Evolutionary conservation across 2,888 invertebrate species (phyloP), one percentile per base, ranked within the genome.

Genomic region (Ametastegia equiseti): DNA sequence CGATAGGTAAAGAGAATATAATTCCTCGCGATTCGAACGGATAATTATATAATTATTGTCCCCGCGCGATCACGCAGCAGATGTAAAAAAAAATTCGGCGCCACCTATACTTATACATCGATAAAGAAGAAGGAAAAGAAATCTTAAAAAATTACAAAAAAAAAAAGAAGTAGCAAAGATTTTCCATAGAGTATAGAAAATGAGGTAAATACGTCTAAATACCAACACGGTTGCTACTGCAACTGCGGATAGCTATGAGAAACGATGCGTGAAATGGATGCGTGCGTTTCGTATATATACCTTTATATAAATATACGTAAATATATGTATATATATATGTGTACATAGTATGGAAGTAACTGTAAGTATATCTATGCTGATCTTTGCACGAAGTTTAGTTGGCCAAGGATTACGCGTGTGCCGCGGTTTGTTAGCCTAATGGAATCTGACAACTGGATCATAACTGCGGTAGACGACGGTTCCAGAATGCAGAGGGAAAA

Each of bases 341-440:
- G 6, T 30, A 47, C 30, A 47, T 2, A n/a, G 30, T 67, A 30
- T 27, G 45, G 36, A 23, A 13, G 11, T 23, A 42, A 15, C 36
- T 65, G n/a, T 9, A 3, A 19, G n/a, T 19, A 63, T n/a, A 63
- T 36, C 30, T 63, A 63, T 30, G 30, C 19, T 13, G 42, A 13
- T 47, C 47, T 47, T 2, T 13, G 7, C 3, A 9, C 1, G 57
- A 19, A n/a, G 11, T 36, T 67, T 15, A 71, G 33, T 75, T 71
- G 27, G 27, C 54, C 75, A 36, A 75, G 75, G 75, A 75, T 75
- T 75, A 54, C 75, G 36, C 13, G 13, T 47, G 27, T 71, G 47
- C 11, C 60, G 19, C 30, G 83, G 84, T 87, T 86, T 85, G 84
- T 85, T 83, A 81, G 63, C 77, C 84, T 84, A 84, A 87, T 86